These are phyloP conservation scores for Heliconius ethilla DNA, from an alignment of 2,888 invertebrate genomes.

Conservation along the genomic window DNA sequence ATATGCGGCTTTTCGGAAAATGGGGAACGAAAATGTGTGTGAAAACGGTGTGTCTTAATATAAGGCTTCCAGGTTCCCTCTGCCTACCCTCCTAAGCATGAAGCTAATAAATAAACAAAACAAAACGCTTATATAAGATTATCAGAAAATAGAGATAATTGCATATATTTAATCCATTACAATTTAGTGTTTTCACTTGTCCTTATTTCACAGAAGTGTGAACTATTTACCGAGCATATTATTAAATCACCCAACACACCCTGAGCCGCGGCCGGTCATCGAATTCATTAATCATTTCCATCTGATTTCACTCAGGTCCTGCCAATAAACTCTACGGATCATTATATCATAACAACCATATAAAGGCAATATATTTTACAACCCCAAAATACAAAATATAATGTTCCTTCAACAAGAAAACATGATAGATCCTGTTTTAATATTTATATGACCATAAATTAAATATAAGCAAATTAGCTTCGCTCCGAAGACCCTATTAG, in stretches of 20 bases:
- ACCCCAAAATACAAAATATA: constrained; percentile 6
- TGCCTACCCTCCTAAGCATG: too few species aligned
- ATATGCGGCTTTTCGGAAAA: too few species aligned
- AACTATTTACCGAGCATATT: constrained; percentile 25
- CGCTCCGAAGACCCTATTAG: constrained; percentile 23
- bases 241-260: constrained; percentile 38
- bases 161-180: neutral
- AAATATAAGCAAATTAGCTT: constrained; percentile 14
- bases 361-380: constrained; percentile 36
- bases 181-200: neutral
- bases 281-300: constrained; percentile 46
- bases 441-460: neutral
- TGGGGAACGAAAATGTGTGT: too few species aligned
- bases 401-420: constrained; percentile 9
- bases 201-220: constrained; percentile 4
- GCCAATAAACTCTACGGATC: constrained; percentile 45
- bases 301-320: constrained; percentile 45
- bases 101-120: neutral
- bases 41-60: too few species aligned
- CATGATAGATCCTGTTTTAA: constrained; percentile 5
- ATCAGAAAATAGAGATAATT: neutral
- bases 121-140: neutral
- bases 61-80: too few species aligned
- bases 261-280: constrained; percentile 39
- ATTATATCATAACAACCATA: constrained; percentile 40